phyloP scores from a whole-genome alignment of 2,888 invertebrate species.

The Calameuta filiformis region DNA sequence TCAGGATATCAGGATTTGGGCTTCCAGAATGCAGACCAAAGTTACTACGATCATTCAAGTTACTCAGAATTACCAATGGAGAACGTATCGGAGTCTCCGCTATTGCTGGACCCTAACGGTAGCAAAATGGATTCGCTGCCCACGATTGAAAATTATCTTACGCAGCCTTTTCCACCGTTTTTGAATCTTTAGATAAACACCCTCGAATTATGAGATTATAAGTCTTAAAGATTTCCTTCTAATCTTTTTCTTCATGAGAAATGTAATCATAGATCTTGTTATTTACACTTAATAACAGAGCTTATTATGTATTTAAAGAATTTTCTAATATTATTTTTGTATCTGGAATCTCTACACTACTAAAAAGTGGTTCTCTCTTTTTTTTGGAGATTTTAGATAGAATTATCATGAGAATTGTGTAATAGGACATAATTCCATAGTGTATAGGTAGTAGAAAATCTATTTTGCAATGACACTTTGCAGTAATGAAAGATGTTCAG shows the following conservation, averaged over 20 bases:
- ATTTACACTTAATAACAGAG: not conserved
- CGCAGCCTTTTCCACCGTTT: slow-evolving; percentile 42
- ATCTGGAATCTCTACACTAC: not conserved
- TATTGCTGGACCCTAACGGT: slow-evolving; percentile 37
- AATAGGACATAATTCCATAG: not conserved
- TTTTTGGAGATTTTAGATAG: too few relatives aligned
- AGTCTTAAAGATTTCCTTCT: not conserved
- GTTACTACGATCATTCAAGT: slow-evolving; percentile 40
- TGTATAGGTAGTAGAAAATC: not conserved
- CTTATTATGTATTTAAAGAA: not conserved
- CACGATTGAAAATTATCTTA: slow-evolving; percentile 44
- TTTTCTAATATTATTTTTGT: not conserved
- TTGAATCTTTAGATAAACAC: slow-evolving; percentile 38
- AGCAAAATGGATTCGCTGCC: slow-evolving; percentile 40
- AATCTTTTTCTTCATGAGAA: not conserved
- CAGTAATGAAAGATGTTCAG: not conserved
- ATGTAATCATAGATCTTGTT: not conserved
- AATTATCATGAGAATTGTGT: not conserved
- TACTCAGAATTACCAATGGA: slow-evolving; percentile 45
- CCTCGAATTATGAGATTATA: not conserved
- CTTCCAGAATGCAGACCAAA: slow-evolving; percentile 43
- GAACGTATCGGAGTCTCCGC: slow-evolving; percentile 37
- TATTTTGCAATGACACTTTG: not conserved
- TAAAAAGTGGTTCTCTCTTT: not conserved
- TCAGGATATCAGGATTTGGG: slow-evolving; percentile 43